A percentile compares a stretch with the other conserved stretches of the same genome.
These are phyloP conservation scores for Philaenus spumarius DNA, from an alignment of 1,140 invertebrate genomes.

Conservation along the genomic window DNA sequence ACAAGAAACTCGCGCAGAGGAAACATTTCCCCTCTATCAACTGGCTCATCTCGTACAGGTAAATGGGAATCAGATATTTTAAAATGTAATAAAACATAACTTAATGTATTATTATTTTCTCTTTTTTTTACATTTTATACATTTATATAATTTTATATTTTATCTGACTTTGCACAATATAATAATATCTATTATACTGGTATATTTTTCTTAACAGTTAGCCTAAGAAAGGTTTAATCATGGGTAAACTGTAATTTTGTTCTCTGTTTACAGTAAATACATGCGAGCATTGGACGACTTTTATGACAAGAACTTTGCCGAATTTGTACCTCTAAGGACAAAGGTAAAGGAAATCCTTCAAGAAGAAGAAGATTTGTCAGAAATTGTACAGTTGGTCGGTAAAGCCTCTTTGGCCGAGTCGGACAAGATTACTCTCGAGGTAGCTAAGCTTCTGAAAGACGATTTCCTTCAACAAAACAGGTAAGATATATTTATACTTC, in stretches of 20 bases:
- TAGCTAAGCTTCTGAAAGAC: constrained; percentile 97
- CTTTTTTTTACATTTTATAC: background rate
- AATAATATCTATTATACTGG: no score
- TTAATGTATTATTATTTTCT: no score
- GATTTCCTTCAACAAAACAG: constrained; percentile 99
- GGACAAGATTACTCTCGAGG: constrained; percentile 99
- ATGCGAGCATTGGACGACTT: constrained; percentile 96
- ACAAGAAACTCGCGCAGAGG: constrained; percentile 98
- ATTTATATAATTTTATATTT: no score
- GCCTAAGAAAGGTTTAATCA: no score
- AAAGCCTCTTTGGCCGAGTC: constrained; percentile 98
- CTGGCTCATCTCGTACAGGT: constrained; percentile 98
- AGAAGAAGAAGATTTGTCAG: constrained; percentile 98
- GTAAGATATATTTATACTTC: no score
- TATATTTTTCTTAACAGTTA: no score
- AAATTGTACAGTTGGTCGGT: constrained; percentile 99
- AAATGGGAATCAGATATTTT: no score
- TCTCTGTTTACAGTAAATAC: constrained; percentile 83
- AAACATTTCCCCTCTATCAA: constrained; percentile 99
- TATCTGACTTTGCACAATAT: no score
- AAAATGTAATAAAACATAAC: no score
- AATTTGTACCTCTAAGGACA: constrained; percentile 92
- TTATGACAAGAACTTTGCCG: constrained; percentile 98
- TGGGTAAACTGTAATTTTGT: no score
- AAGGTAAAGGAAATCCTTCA: constrained; percentile 96